Percentiles rank a stretch among this genome's conserved stretches.
Evolutionary conservation across 1,140 invertebrate species (phyloP).

Genomic region (Nautilus pompilius): DNA sequence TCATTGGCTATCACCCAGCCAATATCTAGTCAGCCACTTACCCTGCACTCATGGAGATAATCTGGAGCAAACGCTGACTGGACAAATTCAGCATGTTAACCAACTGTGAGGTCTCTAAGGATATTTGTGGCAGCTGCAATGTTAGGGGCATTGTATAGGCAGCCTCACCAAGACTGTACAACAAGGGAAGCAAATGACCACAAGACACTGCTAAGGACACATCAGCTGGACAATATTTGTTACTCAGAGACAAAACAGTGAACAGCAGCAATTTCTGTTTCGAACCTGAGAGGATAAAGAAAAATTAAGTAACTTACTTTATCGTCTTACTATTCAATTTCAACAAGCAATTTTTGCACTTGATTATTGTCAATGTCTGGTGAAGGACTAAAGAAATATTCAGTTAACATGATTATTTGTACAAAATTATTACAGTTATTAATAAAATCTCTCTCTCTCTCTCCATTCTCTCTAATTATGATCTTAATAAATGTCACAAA

Average conservation of each 20-base stretch:
- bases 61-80: slow-evolving; percentile 59
- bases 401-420: neutral
- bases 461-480: too few relatives aligned
- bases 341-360: neutral
- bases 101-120: slow-evolving; percentile 36
- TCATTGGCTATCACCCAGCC: too few relatives aligned
- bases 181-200: slow-evolving; percentile 57
- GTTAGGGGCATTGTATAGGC: slow-evolving; percentile 28
- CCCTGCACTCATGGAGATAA: slow-evolving; percentile 60
- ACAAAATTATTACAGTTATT: too few relatives aligned
- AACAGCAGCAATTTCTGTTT: slow-evolving; percentile 55
- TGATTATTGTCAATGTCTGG: neutral
- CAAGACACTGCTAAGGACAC: slow-evolving; percentile 62
- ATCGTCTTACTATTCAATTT: neutral
- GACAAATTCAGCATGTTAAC: slow-evolving; percentile 44
- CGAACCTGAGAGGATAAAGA: slow-evolving; percentile 35
- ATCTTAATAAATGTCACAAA: too few relatives aligned
- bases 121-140: slow-evolving; percentile 30
- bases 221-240: slow-evolving; percentile 62
- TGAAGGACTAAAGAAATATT: neutral
- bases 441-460: too few relatives aligned
- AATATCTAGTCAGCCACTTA: slow-evolving; percentile 21
- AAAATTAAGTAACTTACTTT: neutral
- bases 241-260: slow-evolving; percentile 62
- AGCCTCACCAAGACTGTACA: slow-evolving; percentile 53